A percentile compares a stretch with the other conserved stretches of the same genome.
Conservation (phyloP, 2,113 vertebrate species). For the Petaurus breviceps region DNA sequence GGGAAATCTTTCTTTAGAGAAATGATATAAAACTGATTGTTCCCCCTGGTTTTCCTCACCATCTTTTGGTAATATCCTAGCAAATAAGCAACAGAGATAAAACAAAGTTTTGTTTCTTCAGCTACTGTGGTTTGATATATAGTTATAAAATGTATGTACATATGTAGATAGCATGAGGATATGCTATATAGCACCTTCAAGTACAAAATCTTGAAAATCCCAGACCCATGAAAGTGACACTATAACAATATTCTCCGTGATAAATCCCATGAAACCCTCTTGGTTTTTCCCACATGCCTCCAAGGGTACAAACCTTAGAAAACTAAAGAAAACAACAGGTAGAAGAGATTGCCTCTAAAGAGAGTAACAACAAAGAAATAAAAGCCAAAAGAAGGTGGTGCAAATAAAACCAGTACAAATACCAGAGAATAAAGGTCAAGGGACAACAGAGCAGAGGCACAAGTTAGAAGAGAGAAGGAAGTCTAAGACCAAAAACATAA, state of each 20-base stretch:
- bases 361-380: conserved; percentile 45
- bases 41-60: not conserved
- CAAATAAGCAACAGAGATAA: not conserved
- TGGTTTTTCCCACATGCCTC: not conserved
- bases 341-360: conserved; percentile 3
- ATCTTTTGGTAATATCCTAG: conserved; percentile 32
- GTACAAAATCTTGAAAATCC: conserved; percentile 17
- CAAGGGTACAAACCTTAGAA: conserved; percentile 51
- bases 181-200: not conserved
- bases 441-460: not conserved
- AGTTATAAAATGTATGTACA: not conserved
- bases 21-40: conserved; percentile 27
- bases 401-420: conserved; percentile 25
- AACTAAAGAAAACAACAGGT: conserved; percentile 5
- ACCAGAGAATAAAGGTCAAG: not conserved
- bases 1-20: conserved; percentile 21
- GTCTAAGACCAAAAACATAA: not conserved
- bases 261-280: conserved; percentile 50
- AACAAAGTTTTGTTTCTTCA: not conserved
- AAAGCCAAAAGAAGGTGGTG: not conserved
- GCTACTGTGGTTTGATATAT: not conserved
- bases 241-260: conserved; percentile 13
- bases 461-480: not conserved
- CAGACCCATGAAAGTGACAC: conserved; percentile 29
- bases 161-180: not conserved